Conservation (phyloP, 2,113 vertebrate species). For the Haplotaxodon microlepis region DNA sequence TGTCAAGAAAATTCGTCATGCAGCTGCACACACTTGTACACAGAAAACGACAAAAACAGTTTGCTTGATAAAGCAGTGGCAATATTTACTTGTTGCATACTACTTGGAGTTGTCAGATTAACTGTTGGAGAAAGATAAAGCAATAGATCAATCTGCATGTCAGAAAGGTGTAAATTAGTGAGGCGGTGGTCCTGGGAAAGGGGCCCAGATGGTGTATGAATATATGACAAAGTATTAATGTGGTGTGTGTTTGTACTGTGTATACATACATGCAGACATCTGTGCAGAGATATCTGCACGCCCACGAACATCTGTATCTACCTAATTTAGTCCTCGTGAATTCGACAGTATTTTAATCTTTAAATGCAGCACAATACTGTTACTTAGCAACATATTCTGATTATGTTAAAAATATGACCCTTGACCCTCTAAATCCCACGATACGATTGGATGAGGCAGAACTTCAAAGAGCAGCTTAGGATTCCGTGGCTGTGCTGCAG, state of each 20-base stretch:
- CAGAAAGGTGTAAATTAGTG: neutral
- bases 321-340: slow-evolving; percentile 9
- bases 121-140: neutral
- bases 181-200: neutral
- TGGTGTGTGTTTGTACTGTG: neutral
- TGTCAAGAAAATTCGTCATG: neutral
- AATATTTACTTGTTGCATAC: neutral
- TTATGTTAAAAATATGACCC: slow-evolving; percentile 55
- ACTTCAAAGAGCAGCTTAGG: slow-evolving; percentile 63
- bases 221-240: neutral
- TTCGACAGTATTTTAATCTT: slow-evolving; percentile 34
- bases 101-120: neutral
- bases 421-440: slow-evolving; percentile 33
- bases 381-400: slow-evolving; percentile 56
- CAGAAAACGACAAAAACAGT: neutral
- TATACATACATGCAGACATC: neutral
- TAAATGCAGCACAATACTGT: slow-evolving; percentile 39
- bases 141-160: neutral
- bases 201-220: neutral
- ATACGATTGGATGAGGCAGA: slow-evolving; percentile 37
- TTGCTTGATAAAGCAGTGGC: neutral
- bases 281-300: neutral
- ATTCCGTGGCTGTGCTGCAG: slow-evolving; percentile 45
- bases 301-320: neutral
- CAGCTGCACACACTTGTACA: neutral